Evolutionary conservation across 2,888 invertebrate species (phyloP).

Genomic region (Leuctra nigra): DNA sequence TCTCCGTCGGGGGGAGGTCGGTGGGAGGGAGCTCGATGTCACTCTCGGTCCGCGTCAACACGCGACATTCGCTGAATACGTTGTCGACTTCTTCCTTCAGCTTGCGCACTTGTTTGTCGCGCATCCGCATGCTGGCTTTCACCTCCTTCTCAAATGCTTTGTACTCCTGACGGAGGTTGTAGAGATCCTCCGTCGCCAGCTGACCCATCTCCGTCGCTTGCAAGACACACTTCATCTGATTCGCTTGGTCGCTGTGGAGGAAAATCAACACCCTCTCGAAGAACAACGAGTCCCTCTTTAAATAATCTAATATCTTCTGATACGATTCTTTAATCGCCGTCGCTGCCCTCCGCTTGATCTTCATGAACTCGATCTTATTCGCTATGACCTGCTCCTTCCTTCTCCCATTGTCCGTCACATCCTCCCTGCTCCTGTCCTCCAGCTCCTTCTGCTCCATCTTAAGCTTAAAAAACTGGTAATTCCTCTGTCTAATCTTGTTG

Average conservation of each 20-base stretch:
- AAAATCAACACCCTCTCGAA: conserved; percentile 55
- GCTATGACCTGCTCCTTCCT: conserved; percentile 33
- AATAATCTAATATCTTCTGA: conserved; percentile 51
- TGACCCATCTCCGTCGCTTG: conserved; percentile 60
- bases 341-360: conserved; percentile 57
- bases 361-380: conserved; percentile 50
- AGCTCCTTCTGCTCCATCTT: conserved; percentile 49
- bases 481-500: neutral
- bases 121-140: conserved; percentile 55
- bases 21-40: conserved; percentile 13
- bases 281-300: conserved; percentile 58
- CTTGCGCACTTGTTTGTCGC: conserved; percentile 49
- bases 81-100: conserved; percentile 42
- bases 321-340: conserved; percentile 57
- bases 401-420: conserved; percentile 38
- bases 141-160: conserved; percentile 51
- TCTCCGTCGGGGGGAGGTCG: conserved; percentile 30
- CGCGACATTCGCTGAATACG: conserved; percentile 41
- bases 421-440: conserved; percentile 47
- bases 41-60: conserved; percentile 41
- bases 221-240: conserved; percentile 55
- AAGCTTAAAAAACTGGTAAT: conserved; percentile 12
- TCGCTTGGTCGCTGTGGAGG: conserved; percentile 50
- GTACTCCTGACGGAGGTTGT: conserved; percentile 55
- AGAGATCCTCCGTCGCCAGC: conserved; percentile 57